These are phyloP conservation scores for Mythimna pallens DNA, from an alignment of 2,888 invertebrate species.

Conservation along the genomic window DNA sequence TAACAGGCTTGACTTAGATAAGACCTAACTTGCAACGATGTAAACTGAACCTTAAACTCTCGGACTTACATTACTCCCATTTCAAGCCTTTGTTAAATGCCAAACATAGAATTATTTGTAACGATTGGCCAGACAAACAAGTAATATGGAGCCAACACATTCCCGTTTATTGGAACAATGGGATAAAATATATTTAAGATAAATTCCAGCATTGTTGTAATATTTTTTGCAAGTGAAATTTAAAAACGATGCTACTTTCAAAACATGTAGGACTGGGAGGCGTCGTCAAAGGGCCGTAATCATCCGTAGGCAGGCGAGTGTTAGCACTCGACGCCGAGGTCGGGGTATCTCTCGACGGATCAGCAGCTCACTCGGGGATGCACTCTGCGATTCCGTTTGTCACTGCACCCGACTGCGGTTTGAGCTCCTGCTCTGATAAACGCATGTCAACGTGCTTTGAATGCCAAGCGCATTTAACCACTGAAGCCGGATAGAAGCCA, in stretches of 20 bases:
- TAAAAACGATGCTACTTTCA: conserved; percentile 79
- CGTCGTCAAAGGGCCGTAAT: conserved; percentile 87
- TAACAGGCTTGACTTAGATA: conserved; percentile 85
- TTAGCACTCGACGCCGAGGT: conserved; percentile 87
- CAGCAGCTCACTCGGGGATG: conserved; percentile 89
- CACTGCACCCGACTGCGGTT: conserved; percentile 85
- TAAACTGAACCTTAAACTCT: conserved; percentile 79
- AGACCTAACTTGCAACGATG: conserved; percentile 79
- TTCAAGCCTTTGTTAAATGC: conserved; percentile 69
- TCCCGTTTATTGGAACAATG: conserved; percentile 9
- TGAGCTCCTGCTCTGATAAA: conserved; percentile 87
- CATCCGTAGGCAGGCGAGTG: conserved; percentile 87
- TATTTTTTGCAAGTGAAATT: conserved; percentile 64
- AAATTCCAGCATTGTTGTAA: conserved; percentile 8
- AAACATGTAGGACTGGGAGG: conserved; percentile 80
- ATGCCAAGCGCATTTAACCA: conserved; percentile 80
- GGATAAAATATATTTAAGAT: conserved; percentile 1
- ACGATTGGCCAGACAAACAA: conserved; percentile 69
- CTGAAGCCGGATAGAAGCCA: conserved; percentile 74
- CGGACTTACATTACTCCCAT: conserved; percentile 71
- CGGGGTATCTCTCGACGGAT: conserved; percentile 89
- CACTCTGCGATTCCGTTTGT: conserved; percentile 90
- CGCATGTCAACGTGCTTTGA: conserved; percentile 88
- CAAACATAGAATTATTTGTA: conserved; percentile 69
- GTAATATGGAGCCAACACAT: conserved; percentile 12